These are phyloP conservation scores for Phengaris alcon DNA, from an alignment of 2,888 invertebrate genomes.

Conservation along the genomic window DNA sequence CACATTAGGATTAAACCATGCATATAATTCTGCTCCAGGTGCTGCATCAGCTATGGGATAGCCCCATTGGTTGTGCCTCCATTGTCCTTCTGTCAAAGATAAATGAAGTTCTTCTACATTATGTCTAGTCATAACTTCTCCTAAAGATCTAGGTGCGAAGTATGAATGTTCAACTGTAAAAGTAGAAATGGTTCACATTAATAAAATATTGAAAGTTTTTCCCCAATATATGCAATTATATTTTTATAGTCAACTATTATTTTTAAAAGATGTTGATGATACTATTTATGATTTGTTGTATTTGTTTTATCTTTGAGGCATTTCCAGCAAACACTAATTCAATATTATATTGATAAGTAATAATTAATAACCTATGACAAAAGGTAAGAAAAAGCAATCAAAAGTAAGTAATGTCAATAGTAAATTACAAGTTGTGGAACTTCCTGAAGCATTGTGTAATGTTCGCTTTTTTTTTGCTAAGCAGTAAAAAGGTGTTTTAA, in stretches of 20 bases:
- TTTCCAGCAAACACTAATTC: neutral
- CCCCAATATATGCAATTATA: neutral
- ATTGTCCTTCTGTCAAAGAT: constrained; percentile 94
- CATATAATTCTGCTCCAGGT: constrained; percentile 96
- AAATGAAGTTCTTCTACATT: constrained; percentile 94
- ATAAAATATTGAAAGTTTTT: neutral
- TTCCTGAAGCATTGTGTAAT: neutral
- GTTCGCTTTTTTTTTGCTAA: neutral
- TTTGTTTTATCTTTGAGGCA: neutral
- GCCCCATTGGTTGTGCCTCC: constrained; percentile 97
- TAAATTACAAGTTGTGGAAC: too few species aligned
- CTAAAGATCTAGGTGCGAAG: constrained; percentile 92
- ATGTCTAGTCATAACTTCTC: constrained; percentile 91
- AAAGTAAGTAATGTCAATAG: too few species aligned
- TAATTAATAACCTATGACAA: neutral
- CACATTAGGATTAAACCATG: constrained; percentile 89
- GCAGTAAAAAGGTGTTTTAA: neutral
- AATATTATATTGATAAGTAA: neutral
- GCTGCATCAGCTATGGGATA: constrained; percentile 94
- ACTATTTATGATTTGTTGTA: neutral
- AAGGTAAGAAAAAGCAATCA: neutral
- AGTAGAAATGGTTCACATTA: constrained; percentile 32
- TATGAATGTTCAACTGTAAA: constrained; percentile 88
- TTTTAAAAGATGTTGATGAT: neutral
- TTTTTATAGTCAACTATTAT: neutral